Conservation (phyloP, 2,113 vertebrate genomes). For the Morone chrysops region DNA sequence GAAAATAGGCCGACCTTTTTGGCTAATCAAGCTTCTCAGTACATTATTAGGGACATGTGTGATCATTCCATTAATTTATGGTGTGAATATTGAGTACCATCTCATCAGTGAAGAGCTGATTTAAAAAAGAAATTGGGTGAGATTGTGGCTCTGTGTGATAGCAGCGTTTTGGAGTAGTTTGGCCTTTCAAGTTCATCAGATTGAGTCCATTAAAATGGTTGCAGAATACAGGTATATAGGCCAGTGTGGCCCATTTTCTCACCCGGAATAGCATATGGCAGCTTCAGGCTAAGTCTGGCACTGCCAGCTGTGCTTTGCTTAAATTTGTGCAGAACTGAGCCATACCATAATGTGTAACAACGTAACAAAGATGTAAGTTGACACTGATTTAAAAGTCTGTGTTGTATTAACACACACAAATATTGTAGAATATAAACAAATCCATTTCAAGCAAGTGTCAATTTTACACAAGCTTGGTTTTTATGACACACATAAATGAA, state of each 20-base stretch:
- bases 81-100: background rate
- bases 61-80: background rate
- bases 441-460: too few relatives aligned
- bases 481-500: too few relatives aligned
- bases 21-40: slow-evolving; percentile 10
- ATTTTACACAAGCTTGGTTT: too few relatives aligned
- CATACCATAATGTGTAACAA: background rate
- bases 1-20: slow-evolving; percentile 11
- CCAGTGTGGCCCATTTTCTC: slow-evolving; percentile 33
- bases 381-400: background rate
- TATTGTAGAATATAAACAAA: too few relatives aligned
- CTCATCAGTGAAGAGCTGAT: background rate
- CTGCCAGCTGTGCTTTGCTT: background rate
- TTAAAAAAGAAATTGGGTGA: slow-evolving; percentile 10
- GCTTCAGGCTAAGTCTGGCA: slow-evolving; percentile 38
- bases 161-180: slow-evolving; percentile 31
- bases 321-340: background rate
- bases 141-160: background rate
- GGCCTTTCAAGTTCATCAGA: slow-evolving; percentile 42
- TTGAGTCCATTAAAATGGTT: slow-evolving; percentile 29
- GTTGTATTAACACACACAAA: background rate
- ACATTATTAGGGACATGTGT: background rate
- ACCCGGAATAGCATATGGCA: slow-evolving; percentile 35
- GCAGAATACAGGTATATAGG: slow-evolving; percentile 53
- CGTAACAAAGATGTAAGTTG: background rate